phyloP scores from a whole-genome alignment of 2,113 vertebrate species.

The Heloderma charlesbogerti region DNA sequence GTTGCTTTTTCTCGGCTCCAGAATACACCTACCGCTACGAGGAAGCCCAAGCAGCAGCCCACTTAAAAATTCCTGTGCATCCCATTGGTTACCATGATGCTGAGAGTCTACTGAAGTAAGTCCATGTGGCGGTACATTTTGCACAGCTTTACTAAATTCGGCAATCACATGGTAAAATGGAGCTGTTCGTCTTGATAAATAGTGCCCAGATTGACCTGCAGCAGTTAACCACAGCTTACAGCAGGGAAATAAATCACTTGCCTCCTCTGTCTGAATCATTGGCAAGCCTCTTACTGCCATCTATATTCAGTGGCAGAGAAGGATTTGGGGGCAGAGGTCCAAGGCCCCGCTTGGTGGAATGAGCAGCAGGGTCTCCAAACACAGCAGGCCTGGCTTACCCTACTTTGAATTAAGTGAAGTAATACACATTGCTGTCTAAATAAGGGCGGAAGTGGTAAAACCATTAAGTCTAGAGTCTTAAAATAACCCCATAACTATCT shows the following conservation, averaged over 20 bases:
- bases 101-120: conserved; percentile 83
- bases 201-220: not conserved
- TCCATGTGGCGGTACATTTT: too few species aligned
- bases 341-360: too few species aligned
- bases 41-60: conserved; percentile 81
- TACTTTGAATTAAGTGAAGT: too few species aligned
- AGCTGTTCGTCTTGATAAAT: not conserved
- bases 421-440: too few species aligned
- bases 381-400: too few species aligned
- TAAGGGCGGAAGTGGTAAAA: too few species aligned
- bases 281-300: not conserved
- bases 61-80: conserved; percentile 94
- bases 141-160: too few species aligned
- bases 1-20: conserved; percentile 57
- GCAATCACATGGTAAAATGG: not conserved
- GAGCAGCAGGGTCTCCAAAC: too few species aligned
- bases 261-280: not conserved
- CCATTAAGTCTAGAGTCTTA: too few species aligned
- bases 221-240: not conserved
- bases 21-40: conserved; percentile 86
- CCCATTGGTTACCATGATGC: conserved; percentile 92
- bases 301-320: not conserved
- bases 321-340: too few species aligned
- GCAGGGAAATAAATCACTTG: not conserved
- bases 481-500: too few species aligned